A percentile compares a stretch with the other conserved stretches of the same genome.
Conservation (phyloP, 2,888 invertebrate genomes). For the Disparrhopalites patrizii region DNA sequence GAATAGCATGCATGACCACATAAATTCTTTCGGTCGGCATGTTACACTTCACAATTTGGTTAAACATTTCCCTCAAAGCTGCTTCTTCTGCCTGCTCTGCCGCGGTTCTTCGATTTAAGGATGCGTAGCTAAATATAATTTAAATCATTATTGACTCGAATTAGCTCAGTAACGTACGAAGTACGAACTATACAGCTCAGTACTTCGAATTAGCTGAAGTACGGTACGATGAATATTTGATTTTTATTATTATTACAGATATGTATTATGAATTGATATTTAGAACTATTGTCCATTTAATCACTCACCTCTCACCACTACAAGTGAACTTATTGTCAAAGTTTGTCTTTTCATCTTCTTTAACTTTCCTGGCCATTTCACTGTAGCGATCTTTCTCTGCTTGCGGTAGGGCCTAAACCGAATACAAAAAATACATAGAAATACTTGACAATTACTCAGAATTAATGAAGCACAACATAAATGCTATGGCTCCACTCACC, state of each 20-base stretch:
- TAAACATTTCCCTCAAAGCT: conserved; percentile 17
- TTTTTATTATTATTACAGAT: not conserved
- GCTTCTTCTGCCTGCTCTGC: conserved; percentile 18
- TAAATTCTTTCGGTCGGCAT: conserved; percentile 27
- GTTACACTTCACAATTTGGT: conserved; percentile 21
- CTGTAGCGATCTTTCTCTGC: conserved; percentile 40
- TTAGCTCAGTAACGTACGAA: too few relatives aligned
- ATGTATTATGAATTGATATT: not conserved
- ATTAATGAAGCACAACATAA: not conserved
- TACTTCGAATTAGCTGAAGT: not conserved
- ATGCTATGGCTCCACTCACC: conserved; percentile 39
- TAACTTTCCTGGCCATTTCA: conserved; percentile 37
- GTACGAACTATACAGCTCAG: not conserved
- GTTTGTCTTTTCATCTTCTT: conserved; percentile 38
- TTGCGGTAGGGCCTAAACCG: conserved; percentile 33
- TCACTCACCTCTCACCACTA: conserved; percentile 40
- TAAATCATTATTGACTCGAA: too few relatives aligned
- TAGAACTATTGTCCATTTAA: not conserved
- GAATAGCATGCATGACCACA: conserved; percentile 36
- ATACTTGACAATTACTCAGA: too few relatives aligned
- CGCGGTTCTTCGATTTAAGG: conserved; percentile 24
- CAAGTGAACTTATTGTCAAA: conserved; percentile 41
- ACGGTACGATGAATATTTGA: not conserved
- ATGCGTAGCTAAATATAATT: conserved; percentile 33
- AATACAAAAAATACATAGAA: not conserved